Conservation (phyloP, 2,113 vertebrate genomes). For the Eolophus roseicapilla region DNA sequence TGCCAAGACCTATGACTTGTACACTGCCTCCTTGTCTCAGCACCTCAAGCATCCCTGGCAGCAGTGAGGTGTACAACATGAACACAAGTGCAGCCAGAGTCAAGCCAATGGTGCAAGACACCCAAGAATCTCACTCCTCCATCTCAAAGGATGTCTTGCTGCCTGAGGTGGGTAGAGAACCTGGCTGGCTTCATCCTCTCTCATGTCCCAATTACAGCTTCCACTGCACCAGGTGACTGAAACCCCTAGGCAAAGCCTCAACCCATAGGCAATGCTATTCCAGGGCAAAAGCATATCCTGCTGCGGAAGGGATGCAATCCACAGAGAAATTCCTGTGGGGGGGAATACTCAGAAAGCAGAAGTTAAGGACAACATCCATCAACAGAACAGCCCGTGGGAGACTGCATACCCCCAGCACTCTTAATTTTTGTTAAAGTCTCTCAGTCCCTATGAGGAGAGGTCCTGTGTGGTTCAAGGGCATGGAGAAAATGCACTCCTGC, state of each 20-base stretch:
- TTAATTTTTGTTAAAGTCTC: neutral
- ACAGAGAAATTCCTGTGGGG: neutral
- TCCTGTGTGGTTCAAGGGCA: neutral
- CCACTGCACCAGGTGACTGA: neutral
- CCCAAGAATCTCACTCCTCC: neutral
- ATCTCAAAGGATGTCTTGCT: neutral
- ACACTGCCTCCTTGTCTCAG: neutral
- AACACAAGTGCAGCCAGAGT: neutral
- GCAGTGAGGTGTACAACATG: neutral
- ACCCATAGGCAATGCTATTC: accelerated
- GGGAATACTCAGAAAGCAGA: neutral
- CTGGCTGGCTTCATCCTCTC: neutral
- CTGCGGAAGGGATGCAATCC: neutral
- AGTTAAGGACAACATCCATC: neutral
- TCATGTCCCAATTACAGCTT: neutral
- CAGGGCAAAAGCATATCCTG: neutral
- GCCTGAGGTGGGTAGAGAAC: neutral
- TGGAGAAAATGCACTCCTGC: accelerated
- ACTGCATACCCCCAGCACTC: neutral
- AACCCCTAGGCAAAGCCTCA: neutral
- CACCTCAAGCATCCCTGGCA: neutral
- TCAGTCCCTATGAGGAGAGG: neutral
- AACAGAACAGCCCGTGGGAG: accelerated
- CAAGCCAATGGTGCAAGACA: neutral
- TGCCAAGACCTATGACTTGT: accelerated